A percentile compares a stretch with the other conserved stretches of the same genome.
phyloP scores from a whole-genome alignment of 2,888 invertebrate species.

The Ommatoiulus sabulosus region DNA sequence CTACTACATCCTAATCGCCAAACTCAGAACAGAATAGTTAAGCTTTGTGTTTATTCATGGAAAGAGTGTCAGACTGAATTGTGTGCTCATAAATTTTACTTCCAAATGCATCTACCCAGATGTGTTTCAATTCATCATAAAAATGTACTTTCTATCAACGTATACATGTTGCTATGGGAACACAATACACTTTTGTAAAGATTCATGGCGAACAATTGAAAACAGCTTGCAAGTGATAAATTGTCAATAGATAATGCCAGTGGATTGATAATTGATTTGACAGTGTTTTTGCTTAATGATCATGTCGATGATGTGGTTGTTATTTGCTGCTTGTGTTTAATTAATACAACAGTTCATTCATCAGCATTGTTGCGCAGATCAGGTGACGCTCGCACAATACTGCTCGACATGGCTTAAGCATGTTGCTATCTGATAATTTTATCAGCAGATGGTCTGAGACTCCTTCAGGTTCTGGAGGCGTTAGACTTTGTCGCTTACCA shows the following conservation, averaged over 20 bases:
- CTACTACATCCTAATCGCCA: neutral
- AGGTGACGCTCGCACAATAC: neutral
- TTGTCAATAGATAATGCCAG: constrained; percentile 1
- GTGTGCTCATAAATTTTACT: neutral
- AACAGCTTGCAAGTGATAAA: neutral
- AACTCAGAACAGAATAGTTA: neutral
- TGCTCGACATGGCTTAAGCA: neutral
- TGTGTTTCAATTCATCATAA: neutral
- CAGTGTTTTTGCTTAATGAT: constrained; percentile 5
- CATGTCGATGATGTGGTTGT: neutral
- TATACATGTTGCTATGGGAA: neutral
- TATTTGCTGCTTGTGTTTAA: neutral
- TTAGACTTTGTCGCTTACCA: constrained; percentile 13
- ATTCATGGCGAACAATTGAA: neutral
- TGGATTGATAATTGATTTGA: neutral
- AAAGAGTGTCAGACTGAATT: neutral
- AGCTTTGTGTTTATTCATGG: neutral
- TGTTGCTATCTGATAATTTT: neutral
- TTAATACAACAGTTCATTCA: neutral
- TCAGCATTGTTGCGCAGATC: neutral
- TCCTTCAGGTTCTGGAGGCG: neutral
- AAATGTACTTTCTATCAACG: neutral
- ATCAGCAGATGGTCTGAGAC: constrained; percentile 17
- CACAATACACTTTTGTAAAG: neutral
- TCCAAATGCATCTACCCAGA: neutral